A percentile compares a stretch with the other conserved stretches of the same genome.
phyloP scores from a whole-genome alignment of 2,888 invertebrate species.

The Plutella xylostella region DNA sequence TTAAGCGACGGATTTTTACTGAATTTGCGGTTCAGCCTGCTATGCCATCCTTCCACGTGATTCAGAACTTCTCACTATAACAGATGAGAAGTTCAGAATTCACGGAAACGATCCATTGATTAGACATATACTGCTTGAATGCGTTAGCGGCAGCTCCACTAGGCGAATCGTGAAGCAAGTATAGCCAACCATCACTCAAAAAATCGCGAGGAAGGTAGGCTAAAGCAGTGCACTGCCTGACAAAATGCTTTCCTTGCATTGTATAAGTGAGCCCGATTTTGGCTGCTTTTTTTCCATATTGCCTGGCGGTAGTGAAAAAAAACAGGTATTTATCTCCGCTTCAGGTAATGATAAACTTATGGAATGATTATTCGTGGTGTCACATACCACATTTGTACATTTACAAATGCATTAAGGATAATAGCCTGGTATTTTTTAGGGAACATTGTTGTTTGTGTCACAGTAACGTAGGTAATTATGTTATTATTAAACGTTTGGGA shows the following conservation, averaged over 20 bases:
- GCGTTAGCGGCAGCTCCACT: not conserved
- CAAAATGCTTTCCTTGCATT: not conserved
- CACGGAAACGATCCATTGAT: not conserved
- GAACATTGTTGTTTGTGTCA: no score
- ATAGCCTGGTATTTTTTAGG: no score
- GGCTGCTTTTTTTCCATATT: not conserved
- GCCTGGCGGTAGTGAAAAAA: not conserved
- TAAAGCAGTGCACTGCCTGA: not conserved
- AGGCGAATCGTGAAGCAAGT: not conserved
- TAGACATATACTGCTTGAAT: not conserved
- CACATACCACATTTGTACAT: no score
- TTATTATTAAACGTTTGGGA: no score
- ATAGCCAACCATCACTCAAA: not conserved
- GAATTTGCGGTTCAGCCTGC: not conserved
- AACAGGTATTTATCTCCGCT: slow-evolving; percentile 1
- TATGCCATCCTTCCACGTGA: slow-evolving; percentile 2
- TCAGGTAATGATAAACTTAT: slow-evolving; percentile 8
- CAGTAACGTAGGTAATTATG: no score
- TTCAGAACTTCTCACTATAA: not conserved
- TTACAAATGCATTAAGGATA: no score
- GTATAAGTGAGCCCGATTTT: not conserved
- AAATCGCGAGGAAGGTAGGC: not conserved
- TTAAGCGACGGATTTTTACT: not conserved
- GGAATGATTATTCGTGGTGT: no score
- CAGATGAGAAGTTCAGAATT: not conserved